Evolutionary conservation across 2,113 vertebrate species (phyloP).

Genomic region (Oceanodroma tethys): DNA sequence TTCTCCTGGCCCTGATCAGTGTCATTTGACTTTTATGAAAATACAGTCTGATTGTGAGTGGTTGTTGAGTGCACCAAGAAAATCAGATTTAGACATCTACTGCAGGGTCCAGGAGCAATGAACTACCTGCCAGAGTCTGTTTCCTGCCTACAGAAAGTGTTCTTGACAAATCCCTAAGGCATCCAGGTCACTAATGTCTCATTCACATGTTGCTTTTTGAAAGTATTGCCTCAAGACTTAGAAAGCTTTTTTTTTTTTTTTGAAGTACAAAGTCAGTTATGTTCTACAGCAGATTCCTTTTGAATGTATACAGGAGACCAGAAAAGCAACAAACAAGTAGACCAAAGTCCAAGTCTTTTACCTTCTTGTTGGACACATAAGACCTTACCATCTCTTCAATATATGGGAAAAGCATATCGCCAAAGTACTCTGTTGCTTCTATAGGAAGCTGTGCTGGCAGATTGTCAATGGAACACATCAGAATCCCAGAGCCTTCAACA

Average conservation of each 20-base stretch:
- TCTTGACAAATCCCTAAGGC: background rate
- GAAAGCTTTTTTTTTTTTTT: background rate
- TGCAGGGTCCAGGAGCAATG: background rate
- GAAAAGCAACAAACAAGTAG: background rate
- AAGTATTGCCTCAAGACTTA: background rate
- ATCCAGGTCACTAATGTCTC: background rate
- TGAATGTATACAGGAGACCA: conserved; percentile 40
- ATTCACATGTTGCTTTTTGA: background rate
- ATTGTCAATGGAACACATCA: conserved; percentile 99
- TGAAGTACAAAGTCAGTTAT: background rate
- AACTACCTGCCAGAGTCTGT: background rate
- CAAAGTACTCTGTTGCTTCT: conserved; percentile 95
- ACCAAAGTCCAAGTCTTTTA: background rate
- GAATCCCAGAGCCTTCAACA: conserved; percentile 92
- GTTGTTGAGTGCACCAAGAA: background rate
- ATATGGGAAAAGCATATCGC: conserved; percentile 92
- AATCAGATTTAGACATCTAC: background rate
- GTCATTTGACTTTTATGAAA: background rate
- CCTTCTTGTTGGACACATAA: background rate
- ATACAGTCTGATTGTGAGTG: background rate
- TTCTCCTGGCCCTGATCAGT: background rate
- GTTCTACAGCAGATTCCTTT: conserved; percentile 73
- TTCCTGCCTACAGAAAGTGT: background rate
- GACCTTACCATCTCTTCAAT: conserved; percentile 95
- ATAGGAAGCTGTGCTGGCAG: conserved; percentile 95